These are phyloP conservation scores for Zaprionus gabonicus DNA, from an alignment of 1,140 invertebrate genomes.

Conservation along the genomic window DNA sequence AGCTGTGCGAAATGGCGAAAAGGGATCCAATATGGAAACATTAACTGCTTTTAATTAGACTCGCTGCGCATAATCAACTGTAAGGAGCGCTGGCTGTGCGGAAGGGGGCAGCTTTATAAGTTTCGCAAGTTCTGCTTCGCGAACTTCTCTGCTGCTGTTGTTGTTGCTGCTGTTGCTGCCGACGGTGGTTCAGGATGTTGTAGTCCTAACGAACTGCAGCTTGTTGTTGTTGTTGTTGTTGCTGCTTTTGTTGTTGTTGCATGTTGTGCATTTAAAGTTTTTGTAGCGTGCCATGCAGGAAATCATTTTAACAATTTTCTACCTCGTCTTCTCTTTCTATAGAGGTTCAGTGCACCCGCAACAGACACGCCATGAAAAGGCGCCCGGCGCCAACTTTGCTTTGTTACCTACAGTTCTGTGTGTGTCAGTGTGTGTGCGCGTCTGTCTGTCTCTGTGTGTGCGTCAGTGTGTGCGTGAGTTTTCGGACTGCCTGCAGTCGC, in stretches of 20 bases:
- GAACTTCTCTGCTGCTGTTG: conserved; percentile 17
- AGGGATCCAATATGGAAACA: conserved; percentile 38
- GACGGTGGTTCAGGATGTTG: conserved; percentile 37
- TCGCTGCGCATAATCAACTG: conserved; percentile 68
- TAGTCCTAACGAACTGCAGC: conserved; percentile 45
- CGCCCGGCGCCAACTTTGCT: conserved; percentile 61
- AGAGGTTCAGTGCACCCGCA: conserved; percentile 72
- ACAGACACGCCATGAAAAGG: conserved; percentile 71
- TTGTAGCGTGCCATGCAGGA: conserved; percentile 78
- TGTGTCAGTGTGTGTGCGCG: conserved; percentile 4
- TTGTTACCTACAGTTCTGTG: conserved; percentile 51
- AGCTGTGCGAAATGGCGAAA: conserved; percentile 35
- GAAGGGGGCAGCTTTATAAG: conserved; percentile 15
- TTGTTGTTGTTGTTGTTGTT: conserved; percentile 22
- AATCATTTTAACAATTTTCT: conserved; percentile 80
- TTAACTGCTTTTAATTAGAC: conserved; percentile 78
- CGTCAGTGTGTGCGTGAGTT: conserved; percentile 5
- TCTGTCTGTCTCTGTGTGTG: neutral
- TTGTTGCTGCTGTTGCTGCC: neutral
- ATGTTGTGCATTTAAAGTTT: conserved; percentile 80
- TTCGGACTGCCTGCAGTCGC: conserved; percentile 39
- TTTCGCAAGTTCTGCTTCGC: conserved; percentile 42
- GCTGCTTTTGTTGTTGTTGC: conserved; percentile 57
- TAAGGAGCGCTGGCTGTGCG: conserved; percentile 27
- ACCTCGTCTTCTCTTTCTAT: conserved; percentile 53